Percentiles rank a stretch among this genome's conserved stretches.
Evolutionary conservation across 2,113 vertebrate genomes (phyloP).

Genomic region (Anolis carolinensis): DNA sequence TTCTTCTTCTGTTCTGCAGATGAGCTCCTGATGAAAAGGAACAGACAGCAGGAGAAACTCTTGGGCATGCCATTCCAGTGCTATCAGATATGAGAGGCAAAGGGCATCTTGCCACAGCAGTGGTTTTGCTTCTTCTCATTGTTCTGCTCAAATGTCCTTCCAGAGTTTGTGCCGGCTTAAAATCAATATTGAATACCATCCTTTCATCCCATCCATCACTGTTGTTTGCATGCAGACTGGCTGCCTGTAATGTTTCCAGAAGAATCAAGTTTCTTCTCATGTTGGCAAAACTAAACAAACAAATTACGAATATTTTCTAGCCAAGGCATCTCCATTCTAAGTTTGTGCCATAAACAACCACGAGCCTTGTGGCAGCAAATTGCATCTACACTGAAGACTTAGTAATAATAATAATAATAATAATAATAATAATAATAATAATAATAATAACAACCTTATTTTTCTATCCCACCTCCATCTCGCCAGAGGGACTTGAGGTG

Average conservation of each 20-base stretch:
- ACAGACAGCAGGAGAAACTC: constrained; percentile 5
- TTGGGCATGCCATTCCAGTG: not conserved
- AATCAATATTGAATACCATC: constrained; percentile 63
- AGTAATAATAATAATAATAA: no score
- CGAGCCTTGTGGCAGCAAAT: no score
- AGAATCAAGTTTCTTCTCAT: constrained; percentile 45
- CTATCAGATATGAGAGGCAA: not conserved
- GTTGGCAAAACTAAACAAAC: constrained; percentile 53
- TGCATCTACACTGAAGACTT: no score
- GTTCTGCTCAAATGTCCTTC: constrained; percentile 50
- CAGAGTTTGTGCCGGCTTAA: constrained; percentile 62
- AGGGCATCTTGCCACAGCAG: not conserved
- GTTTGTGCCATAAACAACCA: no score
- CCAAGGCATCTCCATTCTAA: no score
- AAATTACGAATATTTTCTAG: not conserved
- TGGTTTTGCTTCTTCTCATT: constrained; percentile 36
- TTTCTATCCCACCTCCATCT: no score
- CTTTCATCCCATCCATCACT: constrained; percentile 59
- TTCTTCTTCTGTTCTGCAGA: not conserved
- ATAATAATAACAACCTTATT: no score
- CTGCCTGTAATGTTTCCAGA: constrained; percentile 48
- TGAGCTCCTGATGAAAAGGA: not conserved
- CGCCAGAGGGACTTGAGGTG: no score
- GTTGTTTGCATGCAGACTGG: constrained; percentile 63
- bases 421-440: no score